Evolutionary conservation across 92 coral and sea anemone species (phyloP).

Genomic region (Palythoa grandiflora): DNA sequence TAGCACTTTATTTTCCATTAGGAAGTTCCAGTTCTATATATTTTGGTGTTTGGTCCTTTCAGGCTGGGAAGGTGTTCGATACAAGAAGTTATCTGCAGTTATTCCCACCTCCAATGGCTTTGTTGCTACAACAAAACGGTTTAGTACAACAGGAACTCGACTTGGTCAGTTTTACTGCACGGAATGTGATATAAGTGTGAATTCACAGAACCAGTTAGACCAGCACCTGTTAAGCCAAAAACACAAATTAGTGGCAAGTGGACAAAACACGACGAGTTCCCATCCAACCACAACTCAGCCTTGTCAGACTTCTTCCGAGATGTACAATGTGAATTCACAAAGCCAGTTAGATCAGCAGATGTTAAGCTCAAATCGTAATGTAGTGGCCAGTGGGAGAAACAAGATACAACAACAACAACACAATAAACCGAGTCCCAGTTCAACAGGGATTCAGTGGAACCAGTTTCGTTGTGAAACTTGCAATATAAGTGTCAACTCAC

Average conservation of each 20-base stretch:
- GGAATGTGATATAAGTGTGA: slow-evolving; percentile 78
- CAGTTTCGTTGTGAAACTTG: slow-evolving; percentile 84
- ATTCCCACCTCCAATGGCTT: slow-evolving; percentile 38
- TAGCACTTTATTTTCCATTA: no score
- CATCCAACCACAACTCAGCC: neutral
- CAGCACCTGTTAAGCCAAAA: slow-evolving; percentile 86
- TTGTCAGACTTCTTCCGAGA: neutral
- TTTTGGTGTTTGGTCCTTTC: neutral
- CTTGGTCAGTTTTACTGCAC: slow-evolving; percentile 73
- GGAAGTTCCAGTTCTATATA: no score
- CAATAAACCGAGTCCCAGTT: neutral
- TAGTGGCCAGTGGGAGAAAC: neutral
- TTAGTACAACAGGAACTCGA: slow-evolving; percentile 72
- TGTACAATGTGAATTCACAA: slow-evolving; percentile 80
- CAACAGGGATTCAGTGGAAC: slow-evolving; percentile 56
- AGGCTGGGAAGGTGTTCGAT: slow-evolving; percentile 81
- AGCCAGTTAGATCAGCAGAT: slow-evolving; percentile 80
- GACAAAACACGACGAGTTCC: neutral
- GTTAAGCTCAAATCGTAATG: slow-evolving; percentile 75
- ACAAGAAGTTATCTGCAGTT: slow-evolving; percentile 73
- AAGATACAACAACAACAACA: neutral
- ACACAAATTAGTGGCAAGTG: slow-evolving; percentile 52
- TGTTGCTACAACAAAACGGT: neutral
- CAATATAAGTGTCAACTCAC: slow-evolving; percentile 82
- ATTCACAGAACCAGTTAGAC: slow-evolving; percentile 78